phyloP scores from a whole-genome alignment of 2,888 invertebrate species.

The Epinotia brunnichana region DNA sequence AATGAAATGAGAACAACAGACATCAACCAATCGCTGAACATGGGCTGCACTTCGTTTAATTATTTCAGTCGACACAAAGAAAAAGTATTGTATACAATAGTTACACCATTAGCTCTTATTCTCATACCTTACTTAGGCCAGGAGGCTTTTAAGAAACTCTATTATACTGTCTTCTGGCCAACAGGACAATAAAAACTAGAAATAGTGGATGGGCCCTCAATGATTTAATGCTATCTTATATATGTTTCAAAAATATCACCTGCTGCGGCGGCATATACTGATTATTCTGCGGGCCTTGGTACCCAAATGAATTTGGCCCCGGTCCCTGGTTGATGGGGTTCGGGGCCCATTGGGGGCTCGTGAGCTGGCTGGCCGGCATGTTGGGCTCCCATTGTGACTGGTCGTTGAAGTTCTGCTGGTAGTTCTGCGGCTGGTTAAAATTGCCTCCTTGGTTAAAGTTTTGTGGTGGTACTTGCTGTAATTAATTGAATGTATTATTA shows the following conservation, averaged over 20 bases:
- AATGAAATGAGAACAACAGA: no score
- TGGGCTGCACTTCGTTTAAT: no score
- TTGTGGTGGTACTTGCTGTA: slow-evolving; percentile 50
- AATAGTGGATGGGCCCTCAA: no score
- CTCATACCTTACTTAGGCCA: no score
- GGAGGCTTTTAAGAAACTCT: no score
- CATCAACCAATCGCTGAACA: no score
- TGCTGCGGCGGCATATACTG: slow-evolving; percentile 47
- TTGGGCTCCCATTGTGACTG: slow-evolving; percentile 50
- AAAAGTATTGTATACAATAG: no score
- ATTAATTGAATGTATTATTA: slow-evolving; percentile 28
- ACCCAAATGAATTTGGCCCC: slow-evolving; percentile 49
- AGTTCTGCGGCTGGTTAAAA: slow-evolving; percentile 52
- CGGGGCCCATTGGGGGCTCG: slow-evolving; percentile 38
- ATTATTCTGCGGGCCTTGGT: slow-evolving; percentile 43
- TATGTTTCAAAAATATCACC: neutral
- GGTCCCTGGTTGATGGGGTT: slow-evolving; percentile 42
- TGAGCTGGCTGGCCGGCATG: slow-evolving; percentile 46
- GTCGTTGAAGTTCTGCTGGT: slow-evolving; percentile 17
- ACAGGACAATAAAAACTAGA: no score
- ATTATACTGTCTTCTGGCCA: no score
- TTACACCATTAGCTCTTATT: no score
- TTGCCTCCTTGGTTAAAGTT: slow-evolving; percentile 53
- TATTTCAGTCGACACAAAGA: no score
- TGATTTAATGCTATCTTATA: neutral